These are phyloP conservation scores for Adelognathus sp. DNA, from an alignment of 2,888 invertebrate genomes.

Conservation along the genomic window DNA sequence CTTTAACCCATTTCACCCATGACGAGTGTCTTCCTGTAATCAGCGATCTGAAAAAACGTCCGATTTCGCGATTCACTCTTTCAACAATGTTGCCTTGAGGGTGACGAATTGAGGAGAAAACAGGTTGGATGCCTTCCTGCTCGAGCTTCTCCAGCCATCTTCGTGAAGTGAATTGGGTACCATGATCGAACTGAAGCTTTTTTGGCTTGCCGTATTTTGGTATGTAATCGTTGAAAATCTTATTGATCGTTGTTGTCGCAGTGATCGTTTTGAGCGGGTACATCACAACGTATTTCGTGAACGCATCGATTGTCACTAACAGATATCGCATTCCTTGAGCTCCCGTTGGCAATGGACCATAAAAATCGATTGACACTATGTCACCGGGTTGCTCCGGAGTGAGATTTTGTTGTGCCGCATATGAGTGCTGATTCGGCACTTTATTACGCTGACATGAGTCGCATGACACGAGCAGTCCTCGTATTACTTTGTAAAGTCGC, in stretches of 20 bases:
- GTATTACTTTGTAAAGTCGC: neutral
- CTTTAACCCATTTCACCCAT: neutral
- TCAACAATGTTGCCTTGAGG: too few species aligned
- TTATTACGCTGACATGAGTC: slow-evolving; percentile 1
- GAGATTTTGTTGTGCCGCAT: neutral
- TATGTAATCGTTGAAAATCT: too few species aligned
- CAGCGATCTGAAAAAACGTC: slow-evolving; percentile 3
- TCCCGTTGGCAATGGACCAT: neutral
- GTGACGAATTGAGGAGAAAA: too few species aligned
- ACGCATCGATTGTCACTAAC: neutral
- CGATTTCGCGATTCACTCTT: neutral
- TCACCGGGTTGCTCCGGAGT: neutral
- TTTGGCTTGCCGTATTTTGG: too few species aligned
- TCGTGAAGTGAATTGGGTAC: neutral
- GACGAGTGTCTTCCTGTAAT: neutral
- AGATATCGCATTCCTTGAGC: neutral
- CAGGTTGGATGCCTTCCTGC: too few species aligned
- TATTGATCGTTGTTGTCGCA: neutral
- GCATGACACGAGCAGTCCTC: neutral
- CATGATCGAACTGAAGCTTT: neutral
- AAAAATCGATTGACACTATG: neutral
- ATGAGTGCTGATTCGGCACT: neutral
- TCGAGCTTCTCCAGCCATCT: too few species aligned
- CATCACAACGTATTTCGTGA: neutral
- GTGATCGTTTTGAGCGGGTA: neutral